Evolutionary conservation across 2,888 invertebrate species (phyloP).

Genomic region (Cosmia pyralina): DNA sequence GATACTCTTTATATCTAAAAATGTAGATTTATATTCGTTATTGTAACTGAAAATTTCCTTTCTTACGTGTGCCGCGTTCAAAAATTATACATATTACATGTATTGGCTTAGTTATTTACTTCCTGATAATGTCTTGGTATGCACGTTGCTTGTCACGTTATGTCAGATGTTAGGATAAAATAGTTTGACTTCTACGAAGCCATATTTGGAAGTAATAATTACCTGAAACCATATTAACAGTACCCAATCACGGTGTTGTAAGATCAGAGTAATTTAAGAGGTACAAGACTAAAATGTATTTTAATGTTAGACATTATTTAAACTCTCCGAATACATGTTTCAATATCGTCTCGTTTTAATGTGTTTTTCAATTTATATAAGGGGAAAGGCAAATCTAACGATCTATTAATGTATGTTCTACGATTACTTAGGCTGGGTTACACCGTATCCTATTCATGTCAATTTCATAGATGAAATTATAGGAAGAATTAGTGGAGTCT

Average conservation of each 20-base stretch:
- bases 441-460: conserved; percentile 67
- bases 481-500: conserved; percentile 67
- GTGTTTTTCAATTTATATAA: conserved; percentile 58
- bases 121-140: conserved; percentile 14
- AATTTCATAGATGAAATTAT: conserved; percentile 71
- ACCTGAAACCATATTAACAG: conserved; percentile 3
- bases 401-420: conserved; percentile 60
- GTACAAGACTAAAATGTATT: conserved; percentile 81
- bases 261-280: conserved; percentile 71
- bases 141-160: neutral
- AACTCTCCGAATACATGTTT: conserved; percentile 45
- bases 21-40: conserved; percentile 69
- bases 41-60: conserved; percentile 53
- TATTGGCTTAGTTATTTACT: conserved; percentile 17
- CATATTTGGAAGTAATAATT: conserved; percentile 22
- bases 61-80: conserved; percentile 33
- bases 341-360: conserved; percentile 51
- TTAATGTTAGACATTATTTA: conserved; percentile 72
- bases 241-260: conserved; percentile 11
- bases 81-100: conserved; percentile 24
- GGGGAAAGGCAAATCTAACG: conserved; percentile 73
- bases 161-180: conserved; percentile 8
- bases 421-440: conserved; percentile 78
- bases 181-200: conserved; percentile 2
- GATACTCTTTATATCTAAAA: conserved; percentile 71